Base-by-base conservation (phyloP, 2,797 vertebrate species). In the Pagetopsis macropterus region DNA sequence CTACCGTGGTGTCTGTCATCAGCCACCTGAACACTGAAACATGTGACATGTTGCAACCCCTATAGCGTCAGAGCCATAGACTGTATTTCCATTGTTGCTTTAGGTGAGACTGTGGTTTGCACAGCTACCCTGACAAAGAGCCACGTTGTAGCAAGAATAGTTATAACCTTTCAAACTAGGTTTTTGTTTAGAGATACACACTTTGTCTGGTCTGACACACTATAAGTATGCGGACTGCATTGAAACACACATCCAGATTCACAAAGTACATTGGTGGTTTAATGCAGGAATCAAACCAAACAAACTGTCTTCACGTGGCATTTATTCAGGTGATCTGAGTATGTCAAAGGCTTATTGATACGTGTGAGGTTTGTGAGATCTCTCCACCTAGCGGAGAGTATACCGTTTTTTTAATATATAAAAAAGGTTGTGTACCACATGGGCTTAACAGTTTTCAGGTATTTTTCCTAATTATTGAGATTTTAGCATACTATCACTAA, bases 161-260 rank as follows among this genome's bases (percentile, higher is more conserved):
- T 10, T 67, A 19, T 45, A n/a, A 49, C 48, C 23, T 61, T 60
- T 59, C 9, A 60, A n/a, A 11, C 1, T 44, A 12, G 33, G 33
- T 37, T 37, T 37, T 37, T 5, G 23, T 37, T 61, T 17, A 37
- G 10, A 33, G 41, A 45, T 41, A 55, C 27, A 27, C 2, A 7
- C 37, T 27, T 50, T 12, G 37, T 40, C 27, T 27, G 21, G 31
- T 40, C 14, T 2, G 3, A 16, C 61, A 37, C 27, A 40, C 27
- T 3, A 16, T 23, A 12, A 31, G 40, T n/a, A 43, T 37, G 21
- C 33, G 23, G 23, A 45, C 17, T 45, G 17, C 48, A 43, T 3
- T 60, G 56, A 66, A 55, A 56, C 50, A 67, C 11, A 57, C 40
- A 56, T 62, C 62, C 23, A 31, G 49, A 61, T n/a, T 15, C 14